Conservation (phyloP, 2,797 vertebrate species). For the Hemitrygon akajei region DNA sequence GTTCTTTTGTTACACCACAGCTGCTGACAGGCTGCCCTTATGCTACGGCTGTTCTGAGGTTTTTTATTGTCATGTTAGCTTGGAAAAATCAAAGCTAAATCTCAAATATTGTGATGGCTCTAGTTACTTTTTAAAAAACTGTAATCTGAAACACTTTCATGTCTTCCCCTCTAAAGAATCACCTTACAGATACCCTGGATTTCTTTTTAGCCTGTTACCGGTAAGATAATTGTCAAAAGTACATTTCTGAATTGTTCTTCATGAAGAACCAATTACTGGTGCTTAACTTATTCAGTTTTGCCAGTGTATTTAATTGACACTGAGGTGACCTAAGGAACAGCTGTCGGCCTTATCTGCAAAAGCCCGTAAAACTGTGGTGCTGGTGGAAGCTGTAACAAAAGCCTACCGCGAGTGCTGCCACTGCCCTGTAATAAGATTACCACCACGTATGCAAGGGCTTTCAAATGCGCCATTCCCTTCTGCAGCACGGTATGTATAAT, state of each 20-base stretch:
- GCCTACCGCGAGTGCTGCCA: background rate
- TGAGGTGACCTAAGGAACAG: slow-evolving; percentile 30
- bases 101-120: background rate
- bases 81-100: slow-evolving; percentile 22
- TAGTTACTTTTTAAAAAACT: background rate
- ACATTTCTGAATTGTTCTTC: slow-evolving; percentile 16
- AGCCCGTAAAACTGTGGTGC: slow-evolving; percentile 13
- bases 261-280: slow-evolving; percentile 17
- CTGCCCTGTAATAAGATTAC: slow-evolving; percentile 41
- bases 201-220: background rate
- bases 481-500: slow-evolving; percentile 47
- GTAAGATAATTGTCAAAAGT: background rate
- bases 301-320: slow-evolving; percentile 37
- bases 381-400: background rate
- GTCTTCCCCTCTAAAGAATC: background rate
- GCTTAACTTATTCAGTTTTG: slow-evolving; percentile 32
- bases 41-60: slow-evolving; percentile 6
- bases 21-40: slow-evolving; percentile 27
- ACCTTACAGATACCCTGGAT: background rate
- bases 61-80: slow-evolving; percentile 15
- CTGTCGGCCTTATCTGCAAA: slow-evolving; percentile 38
- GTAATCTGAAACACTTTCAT: background rate
- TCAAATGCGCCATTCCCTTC: slow-evolving; percentile 46
- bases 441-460: slow-evolving; percentile 46
- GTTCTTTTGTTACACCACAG: slow-evolving; percentile 21